Percentiles rank a stretch among this genome's conserved stretches.
Conservation (phyloP, 2,113 vertebrate species). For the Scophthalmus maximus region DNA sequence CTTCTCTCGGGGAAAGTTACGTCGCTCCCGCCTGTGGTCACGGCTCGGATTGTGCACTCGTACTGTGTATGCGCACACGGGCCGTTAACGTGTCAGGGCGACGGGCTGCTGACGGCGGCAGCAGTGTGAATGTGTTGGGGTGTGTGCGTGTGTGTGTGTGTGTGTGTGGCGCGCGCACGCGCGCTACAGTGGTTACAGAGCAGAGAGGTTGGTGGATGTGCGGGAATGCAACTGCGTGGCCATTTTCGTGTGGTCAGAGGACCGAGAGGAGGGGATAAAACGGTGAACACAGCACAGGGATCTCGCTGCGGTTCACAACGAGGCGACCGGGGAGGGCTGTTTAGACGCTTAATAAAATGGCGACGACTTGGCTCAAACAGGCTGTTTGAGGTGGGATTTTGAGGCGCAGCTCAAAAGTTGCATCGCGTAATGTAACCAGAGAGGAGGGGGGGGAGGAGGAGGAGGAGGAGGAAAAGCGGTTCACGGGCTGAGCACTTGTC, state of each 20-base stretch:
- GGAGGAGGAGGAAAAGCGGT: too few species aligned
- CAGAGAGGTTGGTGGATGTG: constrained; percentile 59
- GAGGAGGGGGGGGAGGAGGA: not conserved
- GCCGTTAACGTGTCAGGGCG: constrained; percentile 58
- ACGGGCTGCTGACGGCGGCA: constrained; percentile 27
- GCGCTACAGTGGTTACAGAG: constrained; percentile 34
- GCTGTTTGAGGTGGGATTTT: constrained; percentile 38
- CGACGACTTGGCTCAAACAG: constrained; percentile 70
- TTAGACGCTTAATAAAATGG: constrained; percentile 79
- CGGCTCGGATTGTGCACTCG: constrained; percentile 46
- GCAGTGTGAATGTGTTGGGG: constrained; percentile 12
- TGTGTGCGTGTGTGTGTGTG: not conserved
- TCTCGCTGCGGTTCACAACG: constrained; percentile 62
- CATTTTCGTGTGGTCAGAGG: constrained; percentile 70
- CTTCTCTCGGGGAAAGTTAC: constrained; percentile 71
- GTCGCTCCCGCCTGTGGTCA: constrained; percentile 65
- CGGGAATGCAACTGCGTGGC: constrained; percentile 76
- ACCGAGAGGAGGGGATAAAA: constrained; percentile 55
- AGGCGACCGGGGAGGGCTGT: constrained; percentile 61
- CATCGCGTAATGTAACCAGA: constrained; percentile 9
- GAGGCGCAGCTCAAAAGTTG: constrained; percentile 61
- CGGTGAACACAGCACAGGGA: constrained; percentile 54
- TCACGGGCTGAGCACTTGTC: not conserved
- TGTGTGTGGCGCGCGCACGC: not conserved
- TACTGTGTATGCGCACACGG: constrained; percentile 25